These are phyloP conservation scores for Eira barbara DNA, from an alignment of 2,113 vertebrate genomes.

Conservation along the genomic window DNA sequence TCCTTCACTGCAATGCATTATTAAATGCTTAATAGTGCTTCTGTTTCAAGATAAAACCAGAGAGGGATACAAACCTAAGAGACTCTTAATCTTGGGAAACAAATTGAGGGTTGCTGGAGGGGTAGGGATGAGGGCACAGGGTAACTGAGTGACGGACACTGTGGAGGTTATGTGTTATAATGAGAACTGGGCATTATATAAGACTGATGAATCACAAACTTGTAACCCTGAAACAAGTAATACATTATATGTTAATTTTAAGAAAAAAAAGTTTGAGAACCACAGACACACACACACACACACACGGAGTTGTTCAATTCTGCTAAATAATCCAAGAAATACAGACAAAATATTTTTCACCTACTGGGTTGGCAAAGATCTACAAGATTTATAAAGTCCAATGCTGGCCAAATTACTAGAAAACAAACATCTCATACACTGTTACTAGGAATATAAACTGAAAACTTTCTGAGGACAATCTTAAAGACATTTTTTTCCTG, in stretches of 20 bases:
- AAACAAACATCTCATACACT: not conserved
- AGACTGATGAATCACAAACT: no score
- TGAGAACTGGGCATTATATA: no score
- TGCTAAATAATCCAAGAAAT: constrained; percentile 5
- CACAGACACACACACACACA: no score
- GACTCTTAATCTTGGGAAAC: no score
- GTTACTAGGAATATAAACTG: not conserved
- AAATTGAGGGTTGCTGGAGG: no score
- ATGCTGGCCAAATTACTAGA: not conserved
- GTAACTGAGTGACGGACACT: no score
- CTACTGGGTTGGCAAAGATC: not conserved
- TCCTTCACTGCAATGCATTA: not conserved
- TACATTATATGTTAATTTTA: no score
- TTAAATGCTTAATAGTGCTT: not conserved
- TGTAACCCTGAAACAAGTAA: no score
- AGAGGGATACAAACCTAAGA: no score
- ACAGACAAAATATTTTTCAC: not conserved
- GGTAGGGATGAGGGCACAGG: no score
- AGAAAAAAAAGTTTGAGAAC: no score
- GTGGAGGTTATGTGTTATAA: no score
- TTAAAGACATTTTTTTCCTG: not conserved
- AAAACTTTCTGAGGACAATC: not conserved
- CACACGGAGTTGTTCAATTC: not conserved
- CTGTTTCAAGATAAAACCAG: not conserved
- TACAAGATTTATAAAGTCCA: not conserved